Evolutionary conservation across 2,113 vertebrate genomes (phyloP).

Genomic region (Cacatua alba): DNA sequence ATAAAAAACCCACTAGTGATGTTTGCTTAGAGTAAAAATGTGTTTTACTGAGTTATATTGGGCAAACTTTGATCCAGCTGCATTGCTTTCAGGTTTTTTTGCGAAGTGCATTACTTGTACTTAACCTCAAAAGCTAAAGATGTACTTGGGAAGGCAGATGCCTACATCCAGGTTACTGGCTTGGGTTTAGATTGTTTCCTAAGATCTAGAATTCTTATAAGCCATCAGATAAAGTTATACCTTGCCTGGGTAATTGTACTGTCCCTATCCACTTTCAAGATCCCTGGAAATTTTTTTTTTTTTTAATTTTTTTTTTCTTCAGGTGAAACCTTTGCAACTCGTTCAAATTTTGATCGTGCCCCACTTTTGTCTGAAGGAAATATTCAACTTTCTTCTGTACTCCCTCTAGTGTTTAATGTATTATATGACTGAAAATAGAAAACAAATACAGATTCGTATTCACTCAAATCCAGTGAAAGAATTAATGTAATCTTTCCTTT

Average conservation of each 20-base stretch:
- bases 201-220: not conserved
- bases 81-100: not conserved
- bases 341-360: not conserved
- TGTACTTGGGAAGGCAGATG: not conserved
- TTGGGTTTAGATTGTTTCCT: not conserved
- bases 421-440: not conserved
- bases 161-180: accelerated
- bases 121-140: not conserved
- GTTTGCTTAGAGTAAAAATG: not conserved
- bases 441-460: not conserved
- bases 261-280: not conserved
- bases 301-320: not conserved
- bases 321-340: not conserved
- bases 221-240: not conserved
- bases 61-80: not conserved
- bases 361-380: not conserved
- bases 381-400: not conserved
- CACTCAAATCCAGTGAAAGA: not conserved
- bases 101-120: accelerated
- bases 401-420: conserved; percentile 54
- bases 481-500: not conserved
- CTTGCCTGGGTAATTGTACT: not conserved
- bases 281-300: not conserved
- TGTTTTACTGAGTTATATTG: not conserved
- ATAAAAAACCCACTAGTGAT: accelerated